Evolutionary conservation across 2,113 vertebrate genomes (phyloP).

Genomic region (Egretta garzetta): DNA sequence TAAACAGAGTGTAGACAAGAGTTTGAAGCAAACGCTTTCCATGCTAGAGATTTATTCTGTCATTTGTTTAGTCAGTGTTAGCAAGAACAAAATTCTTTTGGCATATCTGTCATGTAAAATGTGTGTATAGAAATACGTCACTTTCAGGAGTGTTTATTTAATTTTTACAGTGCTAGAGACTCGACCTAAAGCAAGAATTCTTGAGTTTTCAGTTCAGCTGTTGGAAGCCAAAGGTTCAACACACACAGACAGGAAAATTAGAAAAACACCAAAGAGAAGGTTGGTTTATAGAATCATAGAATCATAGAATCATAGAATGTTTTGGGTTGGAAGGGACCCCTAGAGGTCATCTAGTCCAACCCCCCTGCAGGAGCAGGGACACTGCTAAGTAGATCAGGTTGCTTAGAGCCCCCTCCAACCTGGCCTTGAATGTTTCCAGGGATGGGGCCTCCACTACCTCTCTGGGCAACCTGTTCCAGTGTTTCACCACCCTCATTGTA

Average conservation of each 20-base stretch:
- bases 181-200: background rate
- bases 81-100: background rate
- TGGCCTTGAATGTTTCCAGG: too few relatives aligned
- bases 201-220: background rate
- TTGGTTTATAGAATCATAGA: too few relatives aligned
- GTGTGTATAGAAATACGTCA: background rate
- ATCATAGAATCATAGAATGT: too few relatives aligned
- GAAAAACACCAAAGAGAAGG: background rate
- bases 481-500: too few relatives aligned
- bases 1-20: background rate
- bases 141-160: background rate
- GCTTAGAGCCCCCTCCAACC: too few relatives aligned
- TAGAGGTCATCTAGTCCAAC: too few relatives aligned
- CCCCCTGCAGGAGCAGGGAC: too few relatives aligned
- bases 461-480: too few relatives aligned
- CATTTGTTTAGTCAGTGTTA: background rate
- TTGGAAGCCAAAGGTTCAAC: background rate
- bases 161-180: background rate
- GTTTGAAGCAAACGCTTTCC: background rate
- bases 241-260: background rate
- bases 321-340: too few relatives aligned
- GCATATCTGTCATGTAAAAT: background rate
- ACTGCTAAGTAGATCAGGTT: too few relatives aligned
- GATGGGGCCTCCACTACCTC: too few relatives aligned
- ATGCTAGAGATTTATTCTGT: background rate